Conservation (phyloP, 2,113 vertebrate species). For the Oceanodroma tethys region DNA sequence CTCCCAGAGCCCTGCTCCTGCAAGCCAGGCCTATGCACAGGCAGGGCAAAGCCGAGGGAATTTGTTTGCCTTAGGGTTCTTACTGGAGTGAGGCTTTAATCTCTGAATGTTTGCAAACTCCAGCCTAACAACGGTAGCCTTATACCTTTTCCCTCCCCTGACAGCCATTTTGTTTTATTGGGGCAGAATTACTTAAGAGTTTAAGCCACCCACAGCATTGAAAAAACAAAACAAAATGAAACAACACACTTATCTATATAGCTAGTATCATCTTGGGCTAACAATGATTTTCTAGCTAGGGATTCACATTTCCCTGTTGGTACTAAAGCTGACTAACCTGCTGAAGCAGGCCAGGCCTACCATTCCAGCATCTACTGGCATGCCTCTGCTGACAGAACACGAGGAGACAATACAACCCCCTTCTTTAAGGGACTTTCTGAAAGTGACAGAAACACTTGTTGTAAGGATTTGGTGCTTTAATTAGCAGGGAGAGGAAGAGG, state of each 20-base stretch:
- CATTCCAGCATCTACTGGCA: rapidly evolving
- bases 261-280: not conserved
- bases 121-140: not conserved
- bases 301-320: not conserved
- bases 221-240: not conserved
- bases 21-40: not conserved
- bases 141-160: not conserved
- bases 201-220: not conserved
- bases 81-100: not conserved
- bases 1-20: not conserved
- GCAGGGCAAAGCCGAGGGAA: not conserved
- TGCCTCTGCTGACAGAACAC: not conserved
- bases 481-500: not conserved
- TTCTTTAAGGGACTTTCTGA: rapidly evolving
- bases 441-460: rapidly evolving
- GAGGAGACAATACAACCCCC: rapidly evolving
- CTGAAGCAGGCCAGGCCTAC: not conserved
- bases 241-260: not conserved
- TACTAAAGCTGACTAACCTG: not conserved
- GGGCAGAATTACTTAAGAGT: not conserved
- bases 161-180: not conserved
- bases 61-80: not conserved
- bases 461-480: not conserved
- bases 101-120: not conserved
- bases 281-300: not conserved